A percentile compares a stretch with the other conserved stretches of the same genome.
Conservation (phyloP, 1,140 invertebrate species). For the Atopsyche davidsoni region DNA sequence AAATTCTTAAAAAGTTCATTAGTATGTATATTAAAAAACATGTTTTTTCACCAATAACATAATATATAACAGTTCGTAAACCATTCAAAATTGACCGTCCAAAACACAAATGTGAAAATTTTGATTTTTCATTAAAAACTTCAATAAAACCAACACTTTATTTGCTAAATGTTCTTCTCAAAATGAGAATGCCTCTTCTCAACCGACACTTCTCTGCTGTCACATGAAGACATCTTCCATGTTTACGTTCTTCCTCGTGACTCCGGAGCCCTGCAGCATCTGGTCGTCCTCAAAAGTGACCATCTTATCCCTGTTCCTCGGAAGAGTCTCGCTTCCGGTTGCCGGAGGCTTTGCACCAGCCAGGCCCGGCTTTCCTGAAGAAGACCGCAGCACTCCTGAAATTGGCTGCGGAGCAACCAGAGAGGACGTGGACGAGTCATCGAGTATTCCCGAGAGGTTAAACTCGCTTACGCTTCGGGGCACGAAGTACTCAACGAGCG, state of each 20-base stretch:
- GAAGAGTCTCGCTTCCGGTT: constrained; percentile 35
- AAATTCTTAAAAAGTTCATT: too few relatives aligned
- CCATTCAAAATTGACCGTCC: too few relatives aligned
- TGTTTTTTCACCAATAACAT: too few relatives aligned
- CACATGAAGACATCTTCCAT: constrained; percentile 46
- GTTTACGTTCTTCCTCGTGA: constrained; percentile 29
- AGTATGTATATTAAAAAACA: too few relatives aligned
- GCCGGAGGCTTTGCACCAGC: constrained; percentile 30
- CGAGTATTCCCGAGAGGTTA: constrained; percentile 58
- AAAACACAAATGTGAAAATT: too few relatives aligned
- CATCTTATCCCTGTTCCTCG: constrained; percentile 60
- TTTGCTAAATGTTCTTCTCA: constrained; percentile 7
- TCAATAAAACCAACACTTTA: too few relatives aligned
- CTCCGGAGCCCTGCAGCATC: constrained; percentile 39
- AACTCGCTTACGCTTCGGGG: constrained; percentile 76
- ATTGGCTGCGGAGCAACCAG: constrained; percentile 41
- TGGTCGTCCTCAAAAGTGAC: constrained; percentile 75
- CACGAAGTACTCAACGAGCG: constrained; percentile 73
- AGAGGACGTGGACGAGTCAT: constrained; percentile 48
- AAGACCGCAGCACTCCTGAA: constrained; percentile 31
- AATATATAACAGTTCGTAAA: too few relatives aligned
- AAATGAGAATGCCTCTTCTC: constrained; percentile 23
- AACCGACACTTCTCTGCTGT: constrained; percentile 31
- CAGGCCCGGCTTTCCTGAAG: constrained; percentile 29
- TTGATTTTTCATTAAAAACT: too few relatives aligned